A percentile compares a stretch with the other conserved stretches of the same genome.
phyloP scores from a whole-genome alignment of 2,888 invertebrate genomes.

The Nephrotoma guestfalica region DNA sequence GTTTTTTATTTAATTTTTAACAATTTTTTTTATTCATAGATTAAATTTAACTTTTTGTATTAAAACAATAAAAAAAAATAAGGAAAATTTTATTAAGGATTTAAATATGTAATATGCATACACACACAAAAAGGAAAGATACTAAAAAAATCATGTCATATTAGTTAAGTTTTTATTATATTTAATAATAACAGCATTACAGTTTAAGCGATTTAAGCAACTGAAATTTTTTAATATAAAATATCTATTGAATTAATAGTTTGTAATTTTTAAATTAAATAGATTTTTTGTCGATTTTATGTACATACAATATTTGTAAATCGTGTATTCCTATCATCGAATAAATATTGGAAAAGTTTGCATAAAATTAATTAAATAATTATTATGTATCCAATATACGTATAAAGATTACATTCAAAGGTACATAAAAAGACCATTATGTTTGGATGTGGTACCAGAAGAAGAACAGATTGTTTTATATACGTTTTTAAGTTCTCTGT shows the following conservation, averaged over 20 bases:
- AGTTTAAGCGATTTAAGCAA: not conserved
- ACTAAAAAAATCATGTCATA: not conserved
- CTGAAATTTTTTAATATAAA: not conserved
- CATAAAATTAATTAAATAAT: not conserved
- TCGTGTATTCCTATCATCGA: not conserved
- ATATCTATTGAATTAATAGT: not conserved
- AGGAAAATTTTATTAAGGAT: not conserved
- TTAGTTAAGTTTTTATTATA: not conserved
- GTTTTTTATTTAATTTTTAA: not conserved
- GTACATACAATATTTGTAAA: not conserved
- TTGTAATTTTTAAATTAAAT: not conserved
- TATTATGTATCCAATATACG: not conserved
- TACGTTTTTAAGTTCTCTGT: not conserved
- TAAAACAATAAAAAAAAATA: not conserved
- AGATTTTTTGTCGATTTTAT: not conserved
- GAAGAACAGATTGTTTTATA: not conserved
- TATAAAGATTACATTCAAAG: not conserved
- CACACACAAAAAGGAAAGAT: not conserved
- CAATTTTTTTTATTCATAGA: not conserved
- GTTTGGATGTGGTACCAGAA: not conserved
- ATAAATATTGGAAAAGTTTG: not conserved
- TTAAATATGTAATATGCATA: not conserved
- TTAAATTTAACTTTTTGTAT: not conserved
- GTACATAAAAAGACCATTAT: not conserved
- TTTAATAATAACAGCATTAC: not conserved